Percentiles rank a stretch among this genome's conserved stretches.
These are phyloP conservation scores for Halcyon smyrnensis DNA, from an alignment of 2,797 vertebrate species.

Conservation along the genomic window DNA sequence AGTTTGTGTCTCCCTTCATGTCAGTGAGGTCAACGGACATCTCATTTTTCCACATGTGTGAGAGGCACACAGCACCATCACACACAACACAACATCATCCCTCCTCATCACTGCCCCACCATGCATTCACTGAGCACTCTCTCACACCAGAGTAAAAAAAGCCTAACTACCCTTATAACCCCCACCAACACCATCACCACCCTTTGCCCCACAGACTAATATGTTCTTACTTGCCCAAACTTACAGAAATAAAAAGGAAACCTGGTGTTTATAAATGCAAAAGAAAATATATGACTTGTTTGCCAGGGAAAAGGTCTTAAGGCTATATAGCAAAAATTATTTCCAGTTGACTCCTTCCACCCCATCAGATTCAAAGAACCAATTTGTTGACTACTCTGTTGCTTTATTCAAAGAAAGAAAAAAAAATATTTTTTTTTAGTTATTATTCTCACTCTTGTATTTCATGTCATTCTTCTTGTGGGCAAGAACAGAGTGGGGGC, in stretches of 20 bases:
- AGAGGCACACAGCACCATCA: neutral
- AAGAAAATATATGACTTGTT: neutral
- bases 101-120: neutral
- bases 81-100: neutral
- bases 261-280: neutral
- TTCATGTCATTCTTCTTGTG: neutral
- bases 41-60: neutral
- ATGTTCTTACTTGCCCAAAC: neutral
- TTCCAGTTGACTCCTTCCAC: constrained; percentile 32
- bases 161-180: rapidly evolving
- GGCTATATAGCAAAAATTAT: constrained; percentile 5
- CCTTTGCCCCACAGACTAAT: neutral
- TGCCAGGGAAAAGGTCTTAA: constrained; percentile 27
- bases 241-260: neutral
- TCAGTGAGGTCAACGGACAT: neutral
- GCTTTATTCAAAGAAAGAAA: neutral
- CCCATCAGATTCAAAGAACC: constrained; percentile 26
- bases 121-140: neutral
- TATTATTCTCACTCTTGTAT: neutral
- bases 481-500: neutral
- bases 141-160: neutral
- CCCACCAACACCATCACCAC: neutral
- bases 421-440: neutral
- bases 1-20: neutral
- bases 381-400: neutral